Evolutionary conservation across 2,113 vertebrate genomes (phyloP), one percentile per base, ranked within the genome.

Genomic region (Xenopus borealis): DNA sequence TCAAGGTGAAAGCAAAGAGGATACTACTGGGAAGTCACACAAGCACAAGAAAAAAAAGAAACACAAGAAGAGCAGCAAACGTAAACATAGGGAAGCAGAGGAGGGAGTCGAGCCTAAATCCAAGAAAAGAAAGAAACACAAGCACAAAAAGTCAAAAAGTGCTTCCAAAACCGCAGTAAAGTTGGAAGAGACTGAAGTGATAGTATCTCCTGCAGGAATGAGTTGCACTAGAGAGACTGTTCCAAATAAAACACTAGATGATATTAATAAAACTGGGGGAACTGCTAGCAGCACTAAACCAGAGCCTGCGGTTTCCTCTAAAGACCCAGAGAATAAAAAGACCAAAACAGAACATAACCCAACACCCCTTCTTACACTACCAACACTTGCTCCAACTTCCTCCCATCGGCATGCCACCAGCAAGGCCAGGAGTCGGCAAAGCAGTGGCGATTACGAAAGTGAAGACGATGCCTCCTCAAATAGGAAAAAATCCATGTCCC

Each of bases 1-100:
- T 61, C 87, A 90, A 3, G 23, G 87, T 59, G 46, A 84, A 63
- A 72, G 80, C 64, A 86, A 88, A 83, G 86, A 88, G 61, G 86
- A 86, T 50, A 91, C 87, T 63, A 81, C 88, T 17, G 88, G 93
- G 4, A 97, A 95, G 57, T 94, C 96, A 67, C 97, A 93, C 77
- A 93, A 93, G 82, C 93, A 98, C 78, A 99, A 98, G 82, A 99
- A 98, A 88, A 98, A 98, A 87, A 98, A 96, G 93, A 99, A 99
- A 80, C 96, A 97, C 79, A 88, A 92, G 82, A 99, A 98, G 75
- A 93, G 90, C 4, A 79, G 80, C 80, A 92, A 90, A 79, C 94
- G 85, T 13, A 91, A 90, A 82, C 89, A 86, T 82, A 92, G 93
- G 81, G 90, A 91, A 11, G 95, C 92, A 57, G 85, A 83, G 10